Evolutionary conservation across 2,888 invertebrate genomes (phyloP).

Genomic region (Pegoplata infirma): DNA sequence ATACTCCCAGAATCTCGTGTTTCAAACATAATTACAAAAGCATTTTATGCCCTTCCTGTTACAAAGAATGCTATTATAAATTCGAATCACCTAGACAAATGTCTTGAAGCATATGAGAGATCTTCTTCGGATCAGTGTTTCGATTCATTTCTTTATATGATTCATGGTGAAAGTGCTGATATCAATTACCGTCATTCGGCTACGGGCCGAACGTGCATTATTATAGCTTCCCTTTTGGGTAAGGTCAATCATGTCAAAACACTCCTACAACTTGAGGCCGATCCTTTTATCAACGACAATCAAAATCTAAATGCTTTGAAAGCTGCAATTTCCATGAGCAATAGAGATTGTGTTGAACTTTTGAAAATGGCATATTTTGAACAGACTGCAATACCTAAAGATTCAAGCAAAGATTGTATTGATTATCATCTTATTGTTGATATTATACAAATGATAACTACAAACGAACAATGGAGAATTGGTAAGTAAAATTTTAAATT

Average conservation of each 20-base stretch:
- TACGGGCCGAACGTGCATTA: conserved; percentile 84
- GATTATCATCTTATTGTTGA: conserved; percentile 63
- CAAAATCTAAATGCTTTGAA: conserved; percentile 62
- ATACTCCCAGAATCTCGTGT: conserved; percentile 46
- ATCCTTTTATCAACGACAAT: conserved; percentile 64
- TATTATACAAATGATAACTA: conserved; percentile 62
- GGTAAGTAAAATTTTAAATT: conserved; percentile 42
- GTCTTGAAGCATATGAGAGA: conserved; percentile 65
- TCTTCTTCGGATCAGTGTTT: conserved; percentile 83
- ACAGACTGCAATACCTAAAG: background rate
- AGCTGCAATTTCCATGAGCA: conserved; percentile 61
- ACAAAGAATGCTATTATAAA: conserved; percentile 8
- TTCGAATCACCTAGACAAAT: conserved; percentile 74
- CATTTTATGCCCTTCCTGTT: conserved; percentile 43
- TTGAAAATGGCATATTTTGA: conserved; percentile 48
- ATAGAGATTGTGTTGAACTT: conserved; percentile 60
- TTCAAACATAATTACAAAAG: conserved; percentile 29
- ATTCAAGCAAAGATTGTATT: conserved; percentile 33
- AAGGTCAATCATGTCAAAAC: conserved; percentile 83
- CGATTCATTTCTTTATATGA: conserved; percentile 86
- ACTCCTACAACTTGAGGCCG: conserved; percentile 84
- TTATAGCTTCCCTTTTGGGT: conserved; percentile 87
- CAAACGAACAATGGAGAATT: conserved; percentile 53
- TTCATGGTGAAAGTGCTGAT: conserved; percentile 86
- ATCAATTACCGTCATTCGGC: conserved; percentile 85